A percentile compares a stretch with the other conserved stretches of the same genome.
phyloP scores from a whole-genome alignment of 53 echinoderm and acorn worm species.

The Apostichopus leukothele region DNA sequence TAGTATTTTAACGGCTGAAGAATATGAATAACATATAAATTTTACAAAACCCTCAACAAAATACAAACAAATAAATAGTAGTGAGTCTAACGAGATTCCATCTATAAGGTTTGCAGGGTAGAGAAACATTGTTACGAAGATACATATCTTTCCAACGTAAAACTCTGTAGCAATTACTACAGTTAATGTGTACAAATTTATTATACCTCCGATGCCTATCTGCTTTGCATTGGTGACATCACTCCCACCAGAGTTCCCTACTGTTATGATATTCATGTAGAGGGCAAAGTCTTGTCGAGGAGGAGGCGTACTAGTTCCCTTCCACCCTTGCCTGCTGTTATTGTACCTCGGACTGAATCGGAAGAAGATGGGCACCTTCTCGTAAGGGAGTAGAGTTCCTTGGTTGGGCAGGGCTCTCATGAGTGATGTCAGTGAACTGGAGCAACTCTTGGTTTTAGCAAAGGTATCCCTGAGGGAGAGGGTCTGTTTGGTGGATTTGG shows the following conservation, averaged over 20 bases:
- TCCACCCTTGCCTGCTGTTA: slow-evolving; percentile 84
- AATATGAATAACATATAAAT: no score
- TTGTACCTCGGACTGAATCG: slow-evolving; percentile 95
- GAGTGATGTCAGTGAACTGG: slow-evolving; percentile 80
- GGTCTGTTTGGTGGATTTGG: slow-evolving; percentile 91
- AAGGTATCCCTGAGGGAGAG: slow-evolving; percentile 70
- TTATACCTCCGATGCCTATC: slow-evolving; percentile 23
- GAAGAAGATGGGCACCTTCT: slow-evolving; percentile 85
- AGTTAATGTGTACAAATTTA: background rate
- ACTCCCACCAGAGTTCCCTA: slow-evolving; percentile 82
- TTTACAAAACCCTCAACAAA: no score
- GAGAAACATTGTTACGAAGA: background rate
- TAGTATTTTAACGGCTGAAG: no score
- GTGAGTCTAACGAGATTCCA: no score
- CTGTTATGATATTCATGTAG: slow-evolving; percentile 88
- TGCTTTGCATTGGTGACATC: slow-evolving; percentile 42
- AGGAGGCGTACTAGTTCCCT: slow-evolving; percentile 79
- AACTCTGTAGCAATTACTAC: background rate
- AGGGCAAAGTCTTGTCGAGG: slow-evolving; percentile 97
- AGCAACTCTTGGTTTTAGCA: slow-evolving; percentile 64
- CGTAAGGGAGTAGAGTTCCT: slow-evolving; percentile 79
- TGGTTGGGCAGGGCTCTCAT: slow-evolving; percentile 89
- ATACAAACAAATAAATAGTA: no score
- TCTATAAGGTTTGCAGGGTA: background rate
- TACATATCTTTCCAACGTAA: background rate